Evolutionary conservation across 2,113 vertebrate genomes (phyloP), one percentile per base, ranked within the genome.

Genomic region (Passer domesticus): DNA sequence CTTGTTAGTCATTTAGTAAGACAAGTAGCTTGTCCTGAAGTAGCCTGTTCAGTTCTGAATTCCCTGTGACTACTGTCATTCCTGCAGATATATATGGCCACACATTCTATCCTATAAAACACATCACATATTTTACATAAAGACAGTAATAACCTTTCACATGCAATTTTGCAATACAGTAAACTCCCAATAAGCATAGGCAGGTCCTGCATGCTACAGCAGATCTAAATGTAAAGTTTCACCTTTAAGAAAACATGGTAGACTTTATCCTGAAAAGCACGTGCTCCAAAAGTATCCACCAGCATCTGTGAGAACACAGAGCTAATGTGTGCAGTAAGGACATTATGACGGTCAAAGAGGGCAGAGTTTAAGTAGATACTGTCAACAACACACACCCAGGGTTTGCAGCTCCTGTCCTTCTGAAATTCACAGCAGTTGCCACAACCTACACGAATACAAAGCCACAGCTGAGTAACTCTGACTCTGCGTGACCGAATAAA

Each of bases 21-120:
- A 77, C 76, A 90, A 93, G 55, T 24, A 86, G 50, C 43, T 94
- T 83, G 94, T 50, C 79, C 83, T 88, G 67, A 92, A 94, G 76
- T 83, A 90, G 79, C 79, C 83, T 83, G 43, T 59, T 92, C 15
- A 44, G 46, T 92, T 92, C 63, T 52, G 43, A 92, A 92, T 90
- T 62, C 64, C 37, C 6, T 35, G 46, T 35, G 39, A 66, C 39
- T 88, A 50, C 77, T 83, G 50, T 62, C 50, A 83, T 66, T 81
- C 39, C 72, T 67, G n/a, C n/a, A 83, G 46, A 63, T 66, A 68
- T 4, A 59, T 3, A 77, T 1, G 3, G 60, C 44, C 15, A 58
- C 30, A 49, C 4, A 23, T 69, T 77, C 53, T 50, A 70, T 35
- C 37, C 39, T 25, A 43, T 30, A 86, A 76, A 94, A 24, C 16